These are phyloP conservation scores for Phoebastria nigripes DNA, from an alignment of 2,797 vertebrate species.

Conservation along the genomic window DNA sequence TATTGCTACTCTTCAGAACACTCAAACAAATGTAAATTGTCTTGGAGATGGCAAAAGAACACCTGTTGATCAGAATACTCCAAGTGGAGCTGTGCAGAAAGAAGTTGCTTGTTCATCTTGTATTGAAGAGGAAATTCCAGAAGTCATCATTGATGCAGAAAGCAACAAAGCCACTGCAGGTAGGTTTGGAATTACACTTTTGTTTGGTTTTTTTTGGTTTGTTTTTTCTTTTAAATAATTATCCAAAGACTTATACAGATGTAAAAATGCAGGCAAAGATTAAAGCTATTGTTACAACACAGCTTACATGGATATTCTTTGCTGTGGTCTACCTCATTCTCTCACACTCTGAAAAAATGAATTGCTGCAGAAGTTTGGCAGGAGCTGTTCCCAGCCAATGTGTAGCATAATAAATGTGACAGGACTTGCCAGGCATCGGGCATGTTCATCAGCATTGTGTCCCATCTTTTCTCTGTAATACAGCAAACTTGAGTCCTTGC, in stretches of 20 bases:
- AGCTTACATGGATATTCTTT: neutral
- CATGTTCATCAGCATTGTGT: neutral
- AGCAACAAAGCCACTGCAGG: constrained; percentile 30
- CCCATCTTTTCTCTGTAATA: neutral
- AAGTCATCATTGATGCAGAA: neutral
- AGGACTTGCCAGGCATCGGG: neutral
- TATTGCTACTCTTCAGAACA: neutral
- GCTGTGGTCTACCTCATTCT: neutral
- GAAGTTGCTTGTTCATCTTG: neutral
- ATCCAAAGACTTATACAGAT: neutral
- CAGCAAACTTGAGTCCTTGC: neutral
- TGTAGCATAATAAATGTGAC: neutral
- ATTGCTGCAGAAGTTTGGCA: neutral
- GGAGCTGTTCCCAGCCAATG: neutral
- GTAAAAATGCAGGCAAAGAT: neutral
- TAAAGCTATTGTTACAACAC: neutral
- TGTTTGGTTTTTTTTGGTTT: neutral
- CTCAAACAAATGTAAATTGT: neutral
- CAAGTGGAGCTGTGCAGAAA: constrained; percentile 1
- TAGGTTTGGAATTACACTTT: constrained; percentile 24
- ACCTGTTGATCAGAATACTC: neutral
- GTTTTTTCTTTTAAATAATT: neutral
- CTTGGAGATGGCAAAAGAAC: neutral
- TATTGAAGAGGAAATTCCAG: constrained; percentile 33
- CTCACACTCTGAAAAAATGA: neutral